Percentiles rank a stretch among this genome's conserved stretches.
Conservation (phyloP, 92 coral and sea anemone genomes). For the Parazoanthus swiftii region DNA sequence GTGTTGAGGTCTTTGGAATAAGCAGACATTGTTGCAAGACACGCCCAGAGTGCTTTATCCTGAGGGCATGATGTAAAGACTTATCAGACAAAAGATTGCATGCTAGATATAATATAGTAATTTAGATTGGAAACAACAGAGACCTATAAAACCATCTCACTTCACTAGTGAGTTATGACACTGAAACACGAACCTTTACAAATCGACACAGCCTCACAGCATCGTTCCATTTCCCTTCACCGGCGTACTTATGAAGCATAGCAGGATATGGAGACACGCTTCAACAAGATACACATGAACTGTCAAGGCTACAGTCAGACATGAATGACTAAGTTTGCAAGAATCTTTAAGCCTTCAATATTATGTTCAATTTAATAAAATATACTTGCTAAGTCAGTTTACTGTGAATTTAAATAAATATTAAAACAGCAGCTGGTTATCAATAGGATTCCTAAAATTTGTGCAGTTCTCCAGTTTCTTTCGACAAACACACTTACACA, state of each 20-base stretch:
- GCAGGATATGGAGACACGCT: slow-evolving; percentile 97
- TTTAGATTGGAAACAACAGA: neutral
- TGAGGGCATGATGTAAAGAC: slow-evolving; percentile 1
- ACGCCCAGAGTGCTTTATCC: slow-evolving; percentile 97
- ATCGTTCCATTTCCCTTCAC: slow-evolving; percentile 93
- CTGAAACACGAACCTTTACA: slow-evolving; percentile 75
- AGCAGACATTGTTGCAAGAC: slow-evolving; percentile 98
- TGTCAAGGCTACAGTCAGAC: neutral
- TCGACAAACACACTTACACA: too few relatives aligned
- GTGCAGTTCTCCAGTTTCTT: too few relatives aligned
- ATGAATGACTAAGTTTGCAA: neutral
- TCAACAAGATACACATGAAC: neutral
- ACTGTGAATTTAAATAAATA: neutral
- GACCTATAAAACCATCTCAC: neutral
- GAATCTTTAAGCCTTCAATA: too few relatives aligned
- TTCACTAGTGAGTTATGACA: neutral
- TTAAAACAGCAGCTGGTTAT: too few relatives aligned
- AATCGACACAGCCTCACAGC: slow-evolving; percentile 96
- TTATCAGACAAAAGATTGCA: neutral
- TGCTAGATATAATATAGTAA: neutral
- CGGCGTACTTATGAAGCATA: slow-evolving; percentile 93
- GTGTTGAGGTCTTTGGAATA: slow-evolving; percentile 94
- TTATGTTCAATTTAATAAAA: too few relatives aligned
- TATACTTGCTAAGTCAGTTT: neutral
- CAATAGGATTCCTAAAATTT: too few relatives aligned